Conservation (phyloP, 1,140 invertebrate species). For the Ips nitidus region DNA sequence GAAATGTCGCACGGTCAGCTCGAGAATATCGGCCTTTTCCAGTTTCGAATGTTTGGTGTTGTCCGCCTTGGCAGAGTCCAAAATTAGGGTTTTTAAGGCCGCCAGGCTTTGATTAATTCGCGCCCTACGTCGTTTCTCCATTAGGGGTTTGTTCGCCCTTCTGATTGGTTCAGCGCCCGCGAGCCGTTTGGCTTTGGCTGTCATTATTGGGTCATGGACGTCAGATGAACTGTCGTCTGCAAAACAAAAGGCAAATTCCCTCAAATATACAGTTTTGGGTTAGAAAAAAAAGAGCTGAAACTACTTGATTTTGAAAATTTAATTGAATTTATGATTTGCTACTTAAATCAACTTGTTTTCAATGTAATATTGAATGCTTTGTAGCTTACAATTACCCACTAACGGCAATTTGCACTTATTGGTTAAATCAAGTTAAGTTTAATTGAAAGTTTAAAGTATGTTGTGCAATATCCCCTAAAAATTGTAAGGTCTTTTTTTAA, state of each 20-base stretch:
- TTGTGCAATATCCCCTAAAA: too few species aligned
- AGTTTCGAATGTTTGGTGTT: constrained; percentile 76
- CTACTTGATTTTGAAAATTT: too few species aligned
- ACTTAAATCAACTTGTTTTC: too few species aligned
- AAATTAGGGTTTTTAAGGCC: constrained; percentile 80
- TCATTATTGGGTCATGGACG: constrained; percentile 44
- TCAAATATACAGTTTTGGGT: not conserved
- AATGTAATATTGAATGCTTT: too few species aligned
- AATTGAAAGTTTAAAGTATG: too few species aligned
- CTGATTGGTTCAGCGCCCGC: constrained; percentile 48
- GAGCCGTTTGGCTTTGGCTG: constrained; percentile 48
- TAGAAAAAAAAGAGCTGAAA: not conserved
- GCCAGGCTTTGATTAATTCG: constrained; percentile 87
- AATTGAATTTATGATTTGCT: too few species aligned
- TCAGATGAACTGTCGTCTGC: constrained; percentile 32
- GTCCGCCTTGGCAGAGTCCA: constrained; percentile 67
- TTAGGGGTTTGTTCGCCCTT: constrained; percentile 83
- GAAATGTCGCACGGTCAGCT: constrained; percentile 87
- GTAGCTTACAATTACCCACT: too few species aligned
- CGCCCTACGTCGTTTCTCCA: constrained; percentile 86
- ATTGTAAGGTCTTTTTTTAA: too few species aligned
- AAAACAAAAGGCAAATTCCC: not conserved
- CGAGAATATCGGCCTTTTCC: constrained; percentile 92
- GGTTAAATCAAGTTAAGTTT: too few species aligned
- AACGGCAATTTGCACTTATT: too few species aligned